Base-by-base conservation (phyloP, 2,113 vertebrate species). In the Epinephelus cyanopodus region DNA sequence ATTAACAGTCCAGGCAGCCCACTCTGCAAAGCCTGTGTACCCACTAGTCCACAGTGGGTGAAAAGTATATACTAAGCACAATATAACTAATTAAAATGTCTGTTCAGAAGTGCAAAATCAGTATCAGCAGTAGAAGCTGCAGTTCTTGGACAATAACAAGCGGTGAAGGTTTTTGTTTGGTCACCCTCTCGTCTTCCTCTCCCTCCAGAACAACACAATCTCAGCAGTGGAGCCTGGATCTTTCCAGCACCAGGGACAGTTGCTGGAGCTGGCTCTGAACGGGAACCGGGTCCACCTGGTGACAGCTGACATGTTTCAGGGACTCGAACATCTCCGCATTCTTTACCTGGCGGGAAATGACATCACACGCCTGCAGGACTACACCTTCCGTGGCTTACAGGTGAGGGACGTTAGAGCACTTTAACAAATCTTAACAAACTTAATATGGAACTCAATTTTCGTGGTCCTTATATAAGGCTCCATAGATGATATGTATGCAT, bases 311-410 rank as follows among this genome's bases (percentile, higher is more conserved):
- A 93, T 96, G 60, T 97, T 98, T 61, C 85, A 94, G 1, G 97
- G 97, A 14, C 93, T 98, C 29, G 95, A 95, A 27, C 97, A 97
- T 86, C 95, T 98, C 14, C 96, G 97, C 0, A 95, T 97, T 54
- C 96, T 98, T 56, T 98, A 98, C 92, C 90, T 98, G 82, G 96
- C 97, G 0, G 94, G 95, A 58, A 98, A 98, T 90, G 95, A 96
- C 90, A 96, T 98, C 92, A 96, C 92, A 0, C 93, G 91, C 8
- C 93, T 98, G 5, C 87, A 94, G 29, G 96, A 97, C 77, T 96
- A 96, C 94, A 97, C 97, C 61, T 98, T 98, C 86, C 93, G 94
- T 3, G 95, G 96, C 66, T 90, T 98, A 77, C 97, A 96, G 95
- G 97, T 98, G 25, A 83, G 63, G 2, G 29, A 61, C 3, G 33